Base-by-base conservation (phyloP, 2,797 vertebrate genomes). In the Nasua narica region DNA sequence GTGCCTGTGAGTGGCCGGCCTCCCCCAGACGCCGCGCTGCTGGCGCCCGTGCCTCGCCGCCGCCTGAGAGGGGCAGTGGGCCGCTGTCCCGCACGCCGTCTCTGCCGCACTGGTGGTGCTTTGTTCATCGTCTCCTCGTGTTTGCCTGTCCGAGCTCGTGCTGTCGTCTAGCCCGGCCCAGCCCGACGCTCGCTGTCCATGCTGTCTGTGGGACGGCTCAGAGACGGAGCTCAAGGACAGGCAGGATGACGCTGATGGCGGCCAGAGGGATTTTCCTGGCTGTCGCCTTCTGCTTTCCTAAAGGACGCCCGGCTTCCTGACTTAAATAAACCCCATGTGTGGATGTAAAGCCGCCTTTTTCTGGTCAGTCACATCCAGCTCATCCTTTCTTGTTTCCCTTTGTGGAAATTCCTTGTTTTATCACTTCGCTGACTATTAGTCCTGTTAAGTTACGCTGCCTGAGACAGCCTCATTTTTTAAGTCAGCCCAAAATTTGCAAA, bases 1-100 rank as follows among this genome's bases (percentile, higher is more conserved):
- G n/a, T n/a, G n/a, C n/a, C n/a, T 4, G 6, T 0, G 7, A 35
- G 6, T 7, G 0, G 8, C 21, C 48, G 21, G 54, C 21, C 37
- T 27, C 25, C 23, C 69, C 29, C 37, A 14, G 37, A 40, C 23
- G 5, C 37, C 2, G 5, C 9, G 23, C 65, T 3, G 0, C 37
- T 2, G 3, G 35, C 13, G 7, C 25, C 70, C 25, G 25, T 8
- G 21, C 27, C 37, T 46, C 50, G 46, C 32, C 10, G 13, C 78
- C 58, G 85, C 23, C 4, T 32, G 43, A 7, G 48, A 84, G 32
- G n/a, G 27, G 29, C 86, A 40, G 50, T 18, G 54, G n/a, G 14
- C 77, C 27, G 7, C 54, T 15, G 0, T 54, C 37, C 14, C 3
- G 19, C 2, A 46, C 14, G 58, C 69, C 52, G 23, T 54, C 46